Evolutionary conservation across 2,888 invertebrate genomes (phyloP).

Genomic region (Drosophila kambysellisi): DNA sequence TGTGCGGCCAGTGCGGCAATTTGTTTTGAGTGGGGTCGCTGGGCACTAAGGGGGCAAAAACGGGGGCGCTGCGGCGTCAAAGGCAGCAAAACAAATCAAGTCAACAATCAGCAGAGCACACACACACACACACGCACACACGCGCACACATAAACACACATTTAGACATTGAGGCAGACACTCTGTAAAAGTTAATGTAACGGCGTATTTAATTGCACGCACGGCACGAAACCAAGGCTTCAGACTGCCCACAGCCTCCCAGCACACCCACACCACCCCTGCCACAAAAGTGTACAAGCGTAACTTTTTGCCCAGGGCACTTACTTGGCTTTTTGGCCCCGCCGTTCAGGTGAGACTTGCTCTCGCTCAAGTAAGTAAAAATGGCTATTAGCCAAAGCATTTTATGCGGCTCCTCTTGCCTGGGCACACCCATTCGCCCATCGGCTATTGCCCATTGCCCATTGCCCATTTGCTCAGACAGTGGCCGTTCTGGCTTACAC

Average conservation of each 20-base stretch:
- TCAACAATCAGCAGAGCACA: constrained; percentile 80
- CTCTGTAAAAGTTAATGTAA: constrained; percentile 81
- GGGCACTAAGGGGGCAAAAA: constrained; percentile 19
- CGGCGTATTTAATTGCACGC: constrained; percentile 82
- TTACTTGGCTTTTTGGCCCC: constrained; percentile 78
- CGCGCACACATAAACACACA: constrained; percentile 24
- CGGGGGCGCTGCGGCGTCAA: constrained; percentile 54
- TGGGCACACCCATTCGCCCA: constrained; percentile 53
- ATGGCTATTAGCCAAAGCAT: constrained; percentile 80
- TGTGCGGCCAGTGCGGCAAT: constrained; percentile 68
- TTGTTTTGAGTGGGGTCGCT: constrained; percentile 77
- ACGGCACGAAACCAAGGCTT: constrained; percentile 61
- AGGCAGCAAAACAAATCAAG: constrained; percentile 80
- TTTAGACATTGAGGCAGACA: constrained; percentile 70
- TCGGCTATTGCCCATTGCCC: constrained; percentile 12
- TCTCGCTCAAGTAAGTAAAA: constrained; percentile 74
- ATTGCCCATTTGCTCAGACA: constrained; percentile 25
- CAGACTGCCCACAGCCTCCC: constrained; percentile 27
- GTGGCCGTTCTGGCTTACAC: constrained; percentile 1
- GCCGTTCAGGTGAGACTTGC: constrained; percentile 67
- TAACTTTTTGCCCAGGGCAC: constrained; percentile 59
- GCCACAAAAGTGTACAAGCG: constrained; percentile 59
- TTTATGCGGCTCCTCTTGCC: constrained; percentile 74
- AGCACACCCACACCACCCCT: not conserved
- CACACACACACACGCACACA: constrained; percentile 44